Conservation (phyloP, 64 coral and sea anemone genomes). For the Stichodactyla helianthus region DNA sequence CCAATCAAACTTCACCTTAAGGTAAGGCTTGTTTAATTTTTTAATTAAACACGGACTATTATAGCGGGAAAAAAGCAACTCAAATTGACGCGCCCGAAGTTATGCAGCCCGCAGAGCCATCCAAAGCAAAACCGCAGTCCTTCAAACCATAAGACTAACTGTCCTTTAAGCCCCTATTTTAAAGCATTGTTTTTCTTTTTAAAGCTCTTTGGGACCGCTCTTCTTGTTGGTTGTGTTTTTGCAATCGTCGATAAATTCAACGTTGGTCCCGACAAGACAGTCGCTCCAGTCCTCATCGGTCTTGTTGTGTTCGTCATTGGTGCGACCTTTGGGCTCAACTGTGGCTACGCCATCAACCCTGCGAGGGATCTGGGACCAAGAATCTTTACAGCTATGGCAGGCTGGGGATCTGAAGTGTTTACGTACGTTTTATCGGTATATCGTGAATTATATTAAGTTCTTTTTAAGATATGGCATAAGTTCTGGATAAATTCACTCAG, state of each 20-base stretch:
- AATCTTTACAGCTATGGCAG: constrained; percentile 53
- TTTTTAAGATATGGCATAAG: no score
- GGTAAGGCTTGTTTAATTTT: no score
- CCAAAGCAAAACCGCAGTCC: no score
- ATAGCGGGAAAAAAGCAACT: no score
- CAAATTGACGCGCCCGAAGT: no score
- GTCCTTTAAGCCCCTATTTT: neutral
- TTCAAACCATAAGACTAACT: no score
- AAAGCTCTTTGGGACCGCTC: constrained; percentile 45
- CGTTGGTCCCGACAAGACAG: constrained; percentile 32
- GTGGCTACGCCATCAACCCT: constrained; percentile 62
- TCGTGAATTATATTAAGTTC: no score
- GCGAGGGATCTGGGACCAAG: constrained; percentile 60
- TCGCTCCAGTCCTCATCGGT: constrained; percentile 42
- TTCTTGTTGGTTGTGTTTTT: constrained; percentile 49
- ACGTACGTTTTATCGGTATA: constrained; percentile 31
- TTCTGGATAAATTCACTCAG: no score
- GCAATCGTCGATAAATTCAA: constrained; percentile 52
- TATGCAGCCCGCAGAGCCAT: no score
- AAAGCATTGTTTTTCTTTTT: neutral
- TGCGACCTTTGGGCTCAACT: constrained; percentile 53
- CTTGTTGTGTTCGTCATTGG: constrained; percentile 56
- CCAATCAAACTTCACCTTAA: no score
- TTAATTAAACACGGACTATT: no score
- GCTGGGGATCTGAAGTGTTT: constrained; percentile 50